Base-by-base conservation (phyloP, 2,113 vertebrate species). In the Pseudorectes ferrugineus region DNA sequence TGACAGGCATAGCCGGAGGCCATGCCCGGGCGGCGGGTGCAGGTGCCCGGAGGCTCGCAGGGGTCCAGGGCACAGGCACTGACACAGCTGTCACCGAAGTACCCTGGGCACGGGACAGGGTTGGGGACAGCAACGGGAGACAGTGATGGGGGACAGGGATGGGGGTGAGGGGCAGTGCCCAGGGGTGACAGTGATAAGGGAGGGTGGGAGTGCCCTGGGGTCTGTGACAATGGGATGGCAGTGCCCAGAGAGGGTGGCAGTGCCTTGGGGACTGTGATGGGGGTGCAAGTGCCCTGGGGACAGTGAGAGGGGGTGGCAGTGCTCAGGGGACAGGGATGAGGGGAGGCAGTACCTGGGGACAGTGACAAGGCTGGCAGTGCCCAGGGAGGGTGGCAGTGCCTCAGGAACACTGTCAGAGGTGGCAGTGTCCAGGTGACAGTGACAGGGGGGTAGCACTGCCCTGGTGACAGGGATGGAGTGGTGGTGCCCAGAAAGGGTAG, bases 41-140 rank as follows among this genome's bases (percentile, higher is more conserved):
- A 99, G 6, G 91, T 59, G 1, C 99, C 98, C 5, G 98, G 98
- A 84, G 99, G 98, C 91, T 99, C 98, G 31, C 99, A 99, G 6
- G 99, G 99, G 90, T 99, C 99, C 79, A 99, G 94, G 14, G 98
- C 97, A 92, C 99, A 99, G 2, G 97, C 99, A 1, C 98, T 99
- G 10, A 98, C 98, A 80, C 99, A 99, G 96, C 96, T 98, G 92
- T 98, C 98, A 77, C 99, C 99, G 48, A 98, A 99, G 97, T 98
- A 99, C 85, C 99, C 99, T 99, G 75, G 54, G 62, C n/a, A 89
- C 2, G 24, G 17, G 54, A 89, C 23, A 54, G 3, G 2, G 23
- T 28, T 52, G 57, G 38, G 29, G 15, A 59, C 40, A 42, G 38
- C 10, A 78, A 51, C 28, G 5, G 31, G 51, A 14, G 14, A 57